Base-by-base conservation (phyloP, 1,140 invertebrate genomes). In the Ladona fulva region DNA sequence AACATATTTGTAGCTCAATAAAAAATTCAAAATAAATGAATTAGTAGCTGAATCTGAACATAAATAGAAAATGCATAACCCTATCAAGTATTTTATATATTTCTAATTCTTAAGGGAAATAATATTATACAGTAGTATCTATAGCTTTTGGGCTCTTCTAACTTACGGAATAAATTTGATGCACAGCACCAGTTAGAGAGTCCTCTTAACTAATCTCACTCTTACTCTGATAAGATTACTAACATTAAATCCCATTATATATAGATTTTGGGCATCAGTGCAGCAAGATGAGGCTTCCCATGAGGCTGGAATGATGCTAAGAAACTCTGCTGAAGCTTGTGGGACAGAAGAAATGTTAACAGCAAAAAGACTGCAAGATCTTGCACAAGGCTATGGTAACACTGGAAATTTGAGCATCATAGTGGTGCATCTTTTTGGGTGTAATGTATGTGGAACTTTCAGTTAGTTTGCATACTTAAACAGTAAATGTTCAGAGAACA, bases 401-500 rank as follows among this genome's bases (percentile, higher is more conserved):
- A 91, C 93, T 81, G 91, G 94, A 77, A 94, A 94, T 84, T 82
- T 95, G 0, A 94, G 92, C 78, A 88, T 95, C 22, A 89, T 94
- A 24, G 90, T 95, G 0, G 86, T 95, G 6, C 86, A 91, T 77
- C 90, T 95, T 22, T 42, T 74, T 25, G 75, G 42, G 24, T 75
- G 14, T 24, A 3, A 75, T 22, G 25, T 75, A 19, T 8, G 24
- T 75, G 19, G 12, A 24, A 73, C 1, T 11, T 44, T 7, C 25
- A 37, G 37, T 24, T 8, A n/a, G 24, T 76, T 11, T 74, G 25
- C n/a, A 12, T 59, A 59, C 52, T 12, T n/a, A 7, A 73, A 24
- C 19, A 24, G 66, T 37, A 37, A 8, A 37, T 37, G 29, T 37
- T 37, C 29, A 37, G 29, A 37, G 3, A 5, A 5, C 8, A 37